phyloP scores from a whole-genome alignment of 2,888 invertebrate genomes.

The Troides oblongomaculatus region DNA sequence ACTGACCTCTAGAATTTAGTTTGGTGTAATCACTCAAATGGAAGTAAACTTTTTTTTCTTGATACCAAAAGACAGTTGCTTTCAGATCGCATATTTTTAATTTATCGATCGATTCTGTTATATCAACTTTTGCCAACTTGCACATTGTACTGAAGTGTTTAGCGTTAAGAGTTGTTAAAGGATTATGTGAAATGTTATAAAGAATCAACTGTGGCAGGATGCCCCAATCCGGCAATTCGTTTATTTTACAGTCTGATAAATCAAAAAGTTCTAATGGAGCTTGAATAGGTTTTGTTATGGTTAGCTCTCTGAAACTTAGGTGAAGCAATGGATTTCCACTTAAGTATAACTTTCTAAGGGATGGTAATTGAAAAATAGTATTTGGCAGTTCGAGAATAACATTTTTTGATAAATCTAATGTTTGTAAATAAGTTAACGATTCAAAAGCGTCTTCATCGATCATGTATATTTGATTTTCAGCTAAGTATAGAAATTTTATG shows the following conservation, averaged over 20 bases:
- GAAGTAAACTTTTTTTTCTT: slow-evolving; percentile 55
- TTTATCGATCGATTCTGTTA: slow-evolving; percentile 56
- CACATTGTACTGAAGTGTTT: slow-evolving; percentile 82
- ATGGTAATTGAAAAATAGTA: slow-evolving; percentile 77
- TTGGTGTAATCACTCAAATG: slow-evolving; percentile 60
- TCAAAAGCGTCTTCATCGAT: slow-evolving; percentile 78
- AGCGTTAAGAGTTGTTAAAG: slow-evolving; percentile 65
- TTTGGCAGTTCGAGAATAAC: slow-evolving; percentile 73
- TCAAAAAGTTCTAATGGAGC: slow-evolving; percentile 81
- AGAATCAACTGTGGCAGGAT: slow-evolving; percentile 77
- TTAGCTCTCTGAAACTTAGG: slow-evolving; percentile 52
- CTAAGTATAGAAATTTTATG: slow-evolving; percentile 77
- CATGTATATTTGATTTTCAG: slow-evolving; percentile 78
- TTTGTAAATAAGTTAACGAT: slow-evolving; percentile 71
- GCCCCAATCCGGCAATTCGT: slow-evolving; percentile 81
- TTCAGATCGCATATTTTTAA: slow-evolving; percentile 57
- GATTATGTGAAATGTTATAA: slow-evolving; percentile 83
- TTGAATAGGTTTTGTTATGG: slow-evolving; percentile 75
- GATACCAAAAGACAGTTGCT: slow-evolving; percentile 61
- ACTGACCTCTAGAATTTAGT: slow-evolving; percentile 61
- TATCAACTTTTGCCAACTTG: slow-evolving; percentile 79
- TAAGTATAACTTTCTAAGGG: slow-evolving; percentile 82
- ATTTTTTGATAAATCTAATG: slow-evolving; percentile 79
- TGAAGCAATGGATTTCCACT: slow-evolving; percentile 74
- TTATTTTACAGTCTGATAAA: slow-evolving; percentile 80